Evolutionary conservation across 2,113 vertebrate genomes (phyloP), one percentile per base, ranked within the genome.

Genomic region (Hippocampus mohnikei): DNA sequence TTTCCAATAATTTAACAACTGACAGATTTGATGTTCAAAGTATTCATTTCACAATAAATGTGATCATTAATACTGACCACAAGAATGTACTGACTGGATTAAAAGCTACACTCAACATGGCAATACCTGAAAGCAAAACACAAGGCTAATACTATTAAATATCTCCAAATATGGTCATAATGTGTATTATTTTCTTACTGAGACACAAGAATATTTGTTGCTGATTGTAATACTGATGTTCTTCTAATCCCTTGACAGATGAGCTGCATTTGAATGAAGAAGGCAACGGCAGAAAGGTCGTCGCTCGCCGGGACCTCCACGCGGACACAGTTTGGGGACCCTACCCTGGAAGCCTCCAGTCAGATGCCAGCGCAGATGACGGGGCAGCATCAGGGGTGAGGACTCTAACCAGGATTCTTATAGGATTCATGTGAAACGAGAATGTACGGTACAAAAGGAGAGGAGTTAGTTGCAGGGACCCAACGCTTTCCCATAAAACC

Each of bases 291-390:
- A 76, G 80, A 50, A 67, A 73, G n/a, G 91, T 96, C 73, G 72
- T 91, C 60, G 90, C 91, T 25, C 73, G 88, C 44, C 78, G 70
- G 62, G 84, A 80, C 75, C 90, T 97, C 20, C 74, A 85, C 0
- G 72, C 89, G 29, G 94, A 94, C 23, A 92, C 93, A 12, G 86
- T 84, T 21, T 98, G 96, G 96, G 96, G 96, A 3, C 96, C 96
- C 0, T 96, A 93, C 85, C 77, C 66, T 0, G 96, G 95, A 62
- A 90, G 76, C 82, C 68, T 97, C 90, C 93, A 94, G 73, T 88
- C 88, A 83, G 81, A 83, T 18, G 67, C 66, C 84, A 56, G 78
- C 65, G 12, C 70, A 0, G 81, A 87, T 1, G 79, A 81, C 40
- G 66, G 44, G 48, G 86, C 86, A 29, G 86, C 86, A 29, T 58